These are phyloP conservation scores for Tanytarsus gracilentus DNA, from an alignment of 2,888 invertebrate species.

Conservation along the genomic window DNA sequence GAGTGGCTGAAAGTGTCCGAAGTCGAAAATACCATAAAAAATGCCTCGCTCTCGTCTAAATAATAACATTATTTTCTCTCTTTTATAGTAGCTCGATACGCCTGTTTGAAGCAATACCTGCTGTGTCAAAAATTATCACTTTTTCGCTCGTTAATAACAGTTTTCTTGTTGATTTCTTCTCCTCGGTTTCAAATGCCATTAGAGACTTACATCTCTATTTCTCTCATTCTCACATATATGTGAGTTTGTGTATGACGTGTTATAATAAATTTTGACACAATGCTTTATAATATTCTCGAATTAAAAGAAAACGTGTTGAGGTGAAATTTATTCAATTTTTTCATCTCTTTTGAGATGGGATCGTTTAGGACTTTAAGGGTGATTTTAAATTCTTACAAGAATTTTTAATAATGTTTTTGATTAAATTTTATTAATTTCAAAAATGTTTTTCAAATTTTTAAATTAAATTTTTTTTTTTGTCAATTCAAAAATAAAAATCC, in stretches of 20 bases:
- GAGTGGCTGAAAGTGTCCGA: constrained; percentile 7
- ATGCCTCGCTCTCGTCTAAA: background rate
- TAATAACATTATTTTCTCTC: background rate
- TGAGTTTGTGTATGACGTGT: too few species aligned
- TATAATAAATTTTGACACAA: background rate
- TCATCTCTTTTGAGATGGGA: too few species aligned
- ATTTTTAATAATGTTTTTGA: too few species aligned
- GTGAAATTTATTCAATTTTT: too few species aligned
- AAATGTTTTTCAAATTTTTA: too few species aligned
- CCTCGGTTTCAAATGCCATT: background rate
- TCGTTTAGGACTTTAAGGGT: too few species aligned
- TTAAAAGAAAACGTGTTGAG: too few species aligned
- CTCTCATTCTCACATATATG: too few species aligned
- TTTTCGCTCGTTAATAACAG: constrained; percentile 12
- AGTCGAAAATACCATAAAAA: constrained; percentile 3
- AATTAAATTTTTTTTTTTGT: too few species aligned
- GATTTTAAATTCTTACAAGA: too few species aligned
- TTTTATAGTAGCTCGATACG: constrained; percentile 5
- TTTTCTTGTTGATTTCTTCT: constrained; percentile 9
- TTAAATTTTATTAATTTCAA: too few species aligned
- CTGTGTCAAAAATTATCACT: constrained; percentile 13
- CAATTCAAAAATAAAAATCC: too few species aligned
- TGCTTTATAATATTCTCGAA: background rate
- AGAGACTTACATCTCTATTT: background rate
- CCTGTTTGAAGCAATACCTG: constrained; percentile 8